phyloP scores from a whole-genome alignment of 2,113 vertebrate species.

The Microcebus ravelobensis region DNA sequence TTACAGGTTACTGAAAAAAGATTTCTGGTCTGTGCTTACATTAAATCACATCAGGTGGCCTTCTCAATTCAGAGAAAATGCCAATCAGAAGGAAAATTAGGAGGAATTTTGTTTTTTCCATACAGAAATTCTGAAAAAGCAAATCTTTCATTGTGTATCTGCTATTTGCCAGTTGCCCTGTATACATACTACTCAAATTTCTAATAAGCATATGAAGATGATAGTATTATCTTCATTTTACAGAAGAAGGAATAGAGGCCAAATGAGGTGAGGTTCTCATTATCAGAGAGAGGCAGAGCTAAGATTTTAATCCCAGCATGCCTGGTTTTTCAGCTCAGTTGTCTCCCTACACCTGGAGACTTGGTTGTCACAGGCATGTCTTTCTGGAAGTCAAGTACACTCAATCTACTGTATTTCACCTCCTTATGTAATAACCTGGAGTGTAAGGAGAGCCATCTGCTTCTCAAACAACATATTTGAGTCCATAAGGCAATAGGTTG shows the following conservation, averaged over 20 bases:
- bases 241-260: neutral
- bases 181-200: neutral
- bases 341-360: neutral
- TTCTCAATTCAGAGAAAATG: conserved; percentile 25
- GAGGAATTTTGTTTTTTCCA: neutral
- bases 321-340: neutral
- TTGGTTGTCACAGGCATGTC: neutral
- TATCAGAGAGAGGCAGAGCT: conserved; percentile 2
- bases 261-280: neutral
- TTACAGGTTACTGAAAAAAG: neutral
- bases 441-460: conserved; percentile 71
- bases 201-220: neutral
- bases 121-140: neutral
- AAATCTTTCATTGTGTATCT: neutral
- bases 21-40: neutral
- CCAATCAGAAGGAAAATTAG: neutral
- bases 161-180: neutral
- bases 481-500: conserved; percentile 73
- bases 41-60: neutral
- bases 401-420: neutral
- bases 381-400: conserved; percentile 42
- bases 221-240: neutral
- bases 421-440: conserved; percentile 72
- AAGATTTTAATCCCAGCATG: neutral
- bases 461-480: conserved; percentile 61